Evolutionary conservation across 2,888 invertebrate species (phyloP).

Genomic region (Xestia sexstrigata): DNA sequence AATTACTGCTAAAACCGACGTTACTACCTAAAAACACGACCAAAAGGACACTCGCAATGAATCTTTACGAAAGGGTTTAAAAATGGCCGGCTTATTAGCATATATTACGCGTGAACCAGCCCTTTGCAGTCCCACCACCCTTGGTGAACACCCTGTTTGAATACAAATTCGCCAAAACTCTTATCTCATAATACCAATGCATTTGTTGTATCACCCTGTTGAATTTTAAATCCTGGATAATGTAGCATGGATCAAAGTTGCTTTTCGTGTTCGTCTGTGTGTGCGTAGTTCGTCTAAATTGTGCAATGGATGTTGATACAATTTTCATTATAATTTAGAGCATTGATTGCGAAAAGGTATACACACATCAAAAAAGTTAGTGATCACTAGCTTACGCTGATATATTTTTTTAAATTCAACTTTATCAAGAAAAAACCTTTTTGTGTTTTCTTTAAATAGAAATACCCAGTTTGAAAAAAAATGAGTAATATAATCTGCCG

Average conservation of each 20-base stretch:
- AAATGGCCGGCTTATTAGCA: conserved; percentile 69
- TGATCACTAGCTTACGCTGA: too few relatives aligned
- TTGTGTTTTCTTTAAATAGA: too few relatives aligned
- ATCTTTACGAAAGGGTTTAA: conserved; percentile 61
- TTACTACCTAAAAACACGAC: conserved; percentile 31
- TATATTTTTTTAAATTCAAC: too few relatives aligned
- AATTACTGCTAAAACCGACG: conserved; percentile 12
- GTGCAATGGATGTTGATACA: not conserved
- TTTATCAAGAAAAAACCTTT: too few relatives aligned
- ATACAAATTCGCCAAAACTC: conserved; percentile 72
- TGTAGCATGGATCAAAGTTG: not conserved
- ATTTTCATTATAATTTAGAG: not conserved
- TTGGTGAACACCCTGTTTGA: conserved; percentile 68
- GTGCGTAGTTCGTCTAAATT: not conserved
- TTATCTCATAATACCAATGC: conserved; percentile 71
- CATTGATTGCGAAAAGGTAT: not conserved
- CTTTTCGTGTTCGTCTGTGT: not conserved
- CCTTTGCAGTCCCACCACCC: conserved; percentile 67
- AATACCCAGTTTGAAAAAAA: too few relatives aligned
- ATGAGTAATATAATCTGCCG: too few relatives aligned
- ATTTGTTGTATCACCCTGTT: conserved; percentile 63
- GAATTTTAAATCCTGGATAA: conserved; percentile 54
- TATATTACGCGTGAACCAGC: conserved; percentile 66
- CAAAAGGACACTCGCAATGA: conserved; percentile 51
- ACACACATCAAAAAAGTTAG: too few relatives aligned